phyloP scores from a whole-genome alignment of 2,113 vertebrate species.

The Halichoerus grypus region DNA sequence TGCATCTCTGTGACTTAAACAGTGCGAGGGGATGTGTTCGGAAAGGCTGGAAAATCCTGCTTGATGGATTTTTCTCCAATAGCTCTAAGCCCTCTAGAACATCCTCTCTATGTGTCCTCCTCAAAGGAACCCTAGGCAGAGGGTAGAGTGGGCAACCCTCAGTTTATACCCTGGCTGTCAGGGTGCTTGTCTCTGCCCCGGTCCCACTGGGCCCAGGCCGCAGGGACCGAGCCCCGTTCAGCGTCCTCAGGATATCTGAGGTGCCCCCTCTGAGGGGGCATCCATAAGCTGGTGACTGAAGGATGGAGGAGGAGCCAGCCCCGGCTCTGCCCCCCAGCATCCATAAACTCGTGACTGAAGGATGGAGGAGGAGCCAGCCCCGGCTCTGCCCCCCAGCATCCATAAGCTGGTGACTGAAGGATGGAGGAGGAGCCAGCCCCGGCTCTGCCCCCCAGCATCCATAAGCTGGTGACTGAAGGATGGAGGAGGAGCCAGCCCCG shows the following conservation, averaged over 20 bases:
- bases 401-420: too few relatives aligned
- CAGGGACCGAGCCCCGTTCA: background rate
- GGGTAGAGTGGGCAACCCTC: background rate
- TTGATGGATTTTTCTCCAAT: rapidly evolving
- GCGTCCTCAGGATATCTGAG: background rate
- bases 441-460: background rate
- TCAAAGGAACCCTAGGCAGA: background rate
- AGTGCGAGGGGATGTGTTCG: rapidly evolving
- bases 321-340: background rate
- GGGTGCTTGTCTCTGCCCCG: rapidly evolving
- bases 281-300: background rate
- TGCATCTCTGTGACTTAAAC: rapidly evolving
- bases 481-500: background rate
- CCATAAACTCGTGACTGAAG: background rate
- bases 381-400: background rate
- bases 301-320: background rate
- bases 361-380: background rate
- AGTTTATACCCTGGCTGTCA: too few relatives aligned
- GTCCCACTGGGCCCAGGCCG: background rate
- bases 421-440: background rate
- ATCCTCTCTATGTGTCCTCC: background rate
- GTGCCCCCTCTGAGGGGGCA: too few relatives aligned
- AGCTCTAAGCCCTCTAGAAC: background rate
- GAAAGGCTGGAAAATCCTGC: background rate
- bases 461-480: background rate